These are phyloP conservation scores for Pasiphila rectangulata DNA, from an alignment of 2,888 invertebrate species.

Conservation along the genomic window DNA sequence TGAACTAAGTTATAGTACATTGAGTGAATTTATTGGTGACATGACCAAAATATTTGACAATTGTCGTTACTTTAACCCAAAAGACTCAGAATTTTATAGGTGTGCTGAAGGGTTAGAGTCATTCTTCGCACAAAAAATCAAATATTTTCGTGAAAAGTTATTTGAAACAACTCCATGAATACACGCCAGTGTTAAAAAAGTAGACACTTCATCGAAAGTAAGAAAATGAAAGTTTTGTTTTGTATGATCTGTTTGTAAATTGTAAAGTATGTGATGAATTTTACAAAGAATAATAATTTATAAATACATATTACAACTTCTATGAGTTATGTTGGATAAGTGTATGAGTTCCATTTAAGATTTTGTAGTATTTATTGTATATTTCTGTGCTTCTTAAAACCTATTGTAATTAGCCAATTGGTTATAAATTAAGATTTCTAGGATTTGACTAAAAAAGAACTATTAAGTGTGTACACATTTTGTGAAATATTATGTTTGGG, in stretches of 20 bases:
- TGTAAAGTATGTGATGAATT: constrained; percentile 69
- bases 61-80: constrained; percentile 98
- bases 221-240: constrained; percentile 44
- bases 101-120: constrained; percentile 97
- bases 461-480: constrained; percentile 60
- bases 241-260: constrained; percentile 68
- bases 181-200: constrained; percentile 54
- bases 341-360: constrained; percentile 49
- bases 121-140: constrained; percentile 96
- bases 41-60: constrained; percentile 99
- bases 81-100: constrained; percentile 96
- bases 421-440: constrained; percentile 47
- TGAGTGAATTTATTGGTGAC: constrained; percentile 97
- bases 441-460: constrained; percentile 53
- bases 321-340: constrained; percentile 56
- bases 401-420: constrained; percentile 53
- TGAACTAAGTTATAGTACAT: constrained; percentile 89
- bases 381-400: constrained; percentile 65
- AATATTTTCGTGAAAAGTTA: constrained; percentile 91
- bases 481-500: constrained; percentile 71
- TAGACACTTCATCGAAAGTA: constrained; percentile 4
- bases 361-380: constrained; percentile 71
- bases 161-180: constrained; percentile 81
- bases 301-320: constrained; percentile 48
- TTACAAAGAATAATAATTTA: constrained; percentile 66